Base-by-base conservation (phyloP, 2,113 vertebrate genomes). In the Chaetodon trifascialis region DNA sequence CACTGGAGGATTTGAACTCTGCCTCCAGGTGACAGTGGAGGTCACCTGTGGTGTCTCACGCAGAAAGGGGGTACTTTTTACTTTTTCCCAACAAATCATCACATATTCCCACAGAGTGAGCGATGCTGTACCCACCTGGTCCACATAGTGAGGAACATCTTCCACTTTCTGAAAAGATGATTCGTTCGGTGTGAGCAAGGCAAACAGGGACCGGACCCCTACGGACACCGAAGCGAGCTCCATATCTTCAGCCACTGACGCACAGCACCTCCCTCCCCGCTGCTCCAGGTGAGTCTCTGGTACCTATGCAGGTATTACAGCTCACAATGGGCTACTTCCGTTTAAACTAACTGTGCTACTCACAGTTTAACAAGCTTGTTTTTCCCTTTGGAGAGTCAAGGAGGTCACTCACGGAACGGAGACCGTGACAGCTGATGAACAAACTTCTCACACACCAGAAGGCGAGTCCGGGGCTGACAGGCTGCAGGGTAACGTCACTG, bases 141-240 rank as follows among this genome's bases (percentile, higher is more conserved):
- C 82, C 15, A 97, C 92, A 73, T 97, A 99, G 73, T 91, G 89
- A 4, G 97, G 97, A 14, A 98, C 97, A 40, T 97, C 96, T 40
- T 96, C 94, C 52, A 96, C 15, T 2, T 73, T 91, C 81, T 93
- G 69, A 86, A 97, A 99, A 6, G 95, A 94, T 2, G 96, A 95
- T 82, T 98, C 96, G 3, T 90, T 95, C 44, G 97, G 96, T 1
- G 93, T 93, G 85, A 99, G 87, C 67, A 87, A 82, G 62, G 95
- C 96, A 76, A 99, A 97, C 80, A 98, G 80, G 72, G 93, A 73
- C 21, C 96, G 96, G 83, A 96, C 6, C 47, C 94, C 94, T 79
- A 94, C 89, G 12, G 93, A 94, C 19, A 90, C n/a, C 21, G 85
- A 62, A 1, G 30, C 56, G 10, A 65, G 59, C 52, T 67, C 81